Conservation (phyloP, 1,140 invertebrate species). For the Stegodyphus mimosarum region DNA sequence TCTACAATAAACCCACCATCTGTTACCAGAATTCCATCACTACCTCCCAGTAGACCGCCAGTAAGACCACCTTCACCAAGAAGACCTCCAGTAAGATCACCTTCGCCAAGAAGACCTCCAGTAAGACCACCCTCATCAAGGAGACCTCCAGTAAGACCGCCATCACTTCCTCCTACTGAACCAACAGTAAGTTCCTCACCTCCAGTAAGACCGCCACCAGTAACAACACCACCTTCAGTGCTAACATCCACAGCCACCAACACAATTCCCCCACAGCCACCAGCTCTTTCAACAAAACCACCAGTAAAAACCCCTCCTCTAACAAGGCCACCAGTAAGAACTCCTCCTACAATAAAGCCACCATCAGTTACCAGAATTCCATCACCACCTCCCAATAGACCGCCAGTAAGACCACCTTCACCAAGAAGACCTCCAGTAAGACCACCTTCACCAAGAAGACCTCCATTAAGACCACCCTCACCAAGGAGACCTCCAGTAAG, state of each 20-base stretch:
- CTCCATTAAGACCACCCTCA: conserved; percentile 30
- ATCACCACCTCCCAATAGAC: background rate
- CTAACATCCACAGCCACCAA: background rate
- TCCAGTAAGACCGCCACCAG: background rate
- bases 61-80: too few species aligned
- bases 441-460: conserved; percentile 4
- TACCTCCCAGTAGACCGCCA: too few species aligned
- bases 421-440: background rate
- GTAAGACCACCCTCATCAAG: too few species aligned
- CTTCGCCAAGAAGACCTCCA: too few species aligned
- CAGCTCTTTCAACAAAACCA: background rate
- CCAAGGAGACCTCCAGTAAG: too few species aligned
- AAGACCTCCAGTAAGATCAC: too few species aligned
- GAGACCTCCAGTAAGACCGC: too few species aligned
- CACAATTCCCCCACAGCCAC: conserved; percentile 19
- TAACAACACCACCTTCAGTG: background rate
- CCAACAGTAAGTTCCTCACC: background rate
- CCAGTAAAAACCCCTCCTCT: conserved; percentile 4
- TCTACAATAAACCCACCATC: too few species aligned
- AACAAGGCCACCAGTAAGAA: background rate
- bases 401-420: background rate
- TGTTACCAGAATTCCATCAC: too few species aligned
- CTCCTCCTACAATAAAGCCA: conserved; percentile 1
- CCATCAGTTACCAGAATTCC: background rate
- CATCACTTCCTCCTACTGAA: conserved; percentile 18